phyloP scores from a whole-genome alignment of 1,140 invertebrate genomes.

The Anthonomus grandis region DNA sequence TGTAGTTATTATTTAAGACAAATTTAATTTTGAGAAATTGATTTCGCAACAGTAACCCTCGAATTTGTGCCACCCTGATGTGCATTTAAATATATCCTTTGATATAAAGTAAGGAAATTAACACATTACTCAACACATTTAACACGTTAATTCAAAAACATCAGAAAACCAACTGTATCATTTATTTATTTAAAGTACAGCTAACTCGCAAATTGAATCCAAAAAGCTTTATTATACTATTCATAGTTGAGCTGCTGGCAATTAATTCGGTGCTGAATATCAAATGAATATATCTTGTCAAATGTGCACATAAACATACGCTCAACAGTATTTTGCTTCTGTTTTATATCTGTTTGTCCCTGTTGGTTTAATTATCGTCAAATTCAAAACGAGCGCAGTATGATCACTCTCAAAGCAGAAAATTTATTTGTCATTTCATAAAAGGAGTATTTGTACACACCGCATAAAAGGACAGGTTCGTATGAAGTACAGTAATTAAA shows the following conservation, averaged over 20 bases:
- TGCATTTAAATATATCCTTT: too few species aligned
- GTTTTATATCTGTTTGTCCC: constrained; percentile 37
- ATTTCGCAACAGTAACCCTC: too few species aligned
- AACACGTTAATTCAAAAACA: too few species aligned
- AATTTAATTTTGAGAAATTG: too few species aligned
- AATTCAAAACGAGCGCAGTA: constrained; percentile 39
- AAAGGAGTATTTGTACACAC: constrained; percentile 44
- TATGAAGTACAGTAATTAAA: constrained; percentile 4
- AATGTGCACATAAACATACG: constrained; percentile 25
- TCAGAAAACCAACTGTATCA: too few species aligned
- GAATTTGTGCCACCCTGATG: too few species aligned
- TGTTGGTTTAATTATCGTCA: constrained; percentile 41
- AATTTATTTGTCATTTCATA: constrained; percentile 46
- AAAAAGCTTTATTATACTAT: constrained; percentile 28
- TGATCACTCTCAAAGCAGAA: constrained; percentile 38
- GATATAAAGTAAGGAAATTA: too few species aligned
- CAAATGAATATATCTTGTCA: constrained; percentile 28
- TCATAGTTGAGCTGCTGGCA: constrained; percentile 26
- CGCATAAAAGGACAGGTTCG: neutral
- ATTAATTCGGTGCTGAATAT: constrained; percentile 24
- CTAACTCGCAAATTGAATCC: constrained; percentile 18
- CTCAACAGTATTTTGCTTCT: constrained; percentile 31
- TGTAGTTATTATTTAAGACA: too few species aligned
- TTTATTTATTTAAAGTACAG: too few species aligned
- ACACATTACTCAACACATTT: too few species aligned